These are phyloP conservation scores for Pyrrhosoma nymphula DNA, from an alignment of 2,888 invertebrate genomes.

Conservation along the genomic window DNA sequence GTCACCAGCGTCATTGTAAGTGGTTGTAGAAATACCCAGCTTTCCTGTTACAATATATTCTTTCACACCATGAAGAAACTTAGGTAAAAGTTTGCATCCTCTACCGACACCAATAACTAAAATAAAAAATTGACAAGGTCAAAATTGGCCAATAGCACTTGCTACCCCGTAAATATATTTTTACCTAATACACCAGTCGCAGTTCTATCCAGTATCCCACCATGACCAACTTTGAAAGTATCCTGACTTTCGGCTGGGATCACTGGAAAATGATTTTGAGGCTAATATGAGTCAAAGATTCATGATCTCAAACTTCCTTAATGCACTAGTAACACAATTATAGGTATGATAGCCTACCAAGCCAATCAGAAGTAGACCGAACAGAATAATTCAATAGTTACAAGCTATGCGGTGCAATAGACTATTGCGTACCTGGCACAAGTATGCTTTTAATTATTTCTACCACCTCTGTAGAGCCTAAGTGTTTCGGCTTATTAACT, in stretches of 20 bases:
- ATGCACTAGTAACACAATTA: not conserved
- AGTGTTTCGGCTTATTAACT: constrained; percentile 69
- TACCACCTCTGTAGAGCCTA: constrained; percentile 68
- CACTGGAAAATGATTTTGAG: constrained; percentile 67
- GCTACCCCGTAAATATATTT: no score
- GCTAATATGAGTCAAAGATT: not conserved
- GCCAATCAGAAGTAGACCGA: no score
- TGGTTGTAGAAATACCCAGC: constrained; percentile 73
- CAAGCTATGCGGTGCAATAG: not conserved
- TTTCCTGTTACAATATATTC: constrained; percentile 73
- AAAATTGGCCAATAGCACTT: no score
- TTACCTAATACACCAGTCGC: constrained; percentile 74
- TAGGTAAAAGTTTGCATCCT: constrained; percentile 73
- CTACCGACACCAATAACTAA: constrained; percentile 73
- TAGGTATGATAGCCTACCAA: not conserved
- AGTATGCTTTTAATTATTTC: constrained; percentile 68
- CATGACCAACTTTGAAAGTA: constrained; percentile 73
- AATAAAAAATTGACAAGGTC: constrained; percentile 48
- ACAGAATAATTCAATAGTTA: no score
- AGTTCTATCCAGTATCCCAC: constrained; percentile 74
- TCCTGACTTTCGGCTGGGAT: constrained; percentile 68
- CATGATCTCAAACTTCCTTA: not conserved
- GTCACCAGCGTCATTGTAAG: constrained; percentile 73
- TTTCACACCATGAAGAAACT: constrained; percentile 73
- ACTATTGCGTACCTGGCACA: constrained; percentile 34